These are phyloP conservation scores for Plodia interpunctella DNA, from an alignment of 1,140 invertebrate genomes.

Conservation along the genomic window DNA sequence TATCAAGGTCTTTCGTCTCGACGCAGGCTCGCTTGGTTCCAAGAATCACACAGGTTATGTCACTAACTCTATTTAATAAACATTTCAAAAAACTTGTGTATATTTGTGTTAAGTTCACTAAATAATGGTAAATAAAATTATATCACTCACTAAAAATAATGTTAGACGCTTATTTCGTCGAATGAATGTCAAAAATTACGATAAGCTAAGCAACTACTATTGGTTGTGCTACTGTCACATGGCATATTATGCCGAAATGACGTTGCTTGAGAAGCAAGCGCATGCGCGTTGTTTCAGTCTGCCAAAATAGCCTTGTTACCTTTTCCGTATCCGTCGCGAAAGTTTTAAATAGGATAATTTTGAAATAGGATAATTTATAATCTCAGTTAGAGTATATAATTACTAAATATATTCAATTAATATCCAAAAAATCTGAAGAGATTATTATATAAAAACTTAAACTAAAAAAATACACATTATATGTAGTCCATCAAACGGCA, in stretches of 20 bases:
- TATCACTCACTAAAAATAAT: constrained; percentile 2
- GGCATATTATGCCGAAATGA: constrained; percentile 38
- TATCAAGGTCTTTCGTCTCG: constrained; percentile 76
- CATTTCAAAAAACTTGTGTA: neutral
- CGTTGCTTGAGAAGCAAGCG: constrained; percentile 20
- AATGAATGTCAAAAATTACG: constrained; percentile 45
- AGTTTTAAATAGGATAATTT: no score
- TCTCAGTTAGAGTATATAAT: no score
- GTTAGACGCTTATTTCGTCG: constrained; percentile 20
- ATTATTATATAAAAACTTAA: no score
- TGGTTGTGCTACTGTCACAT: constrained; percentile 50
- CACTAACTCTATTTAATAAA: constrained; percentile 22
- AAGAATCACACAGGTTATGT: constrained; percentile 66
- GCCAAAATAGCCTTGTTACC: no score
- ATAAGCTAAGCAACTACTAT: constrained; percentile 37
- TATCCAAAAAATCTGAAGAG: no score
- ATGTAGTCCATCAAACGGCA: no score
- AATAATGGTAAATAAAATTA: neutral
- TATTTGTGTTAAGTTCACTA: neutral
- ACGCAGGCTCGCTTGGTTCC: constrained; percentile 63
- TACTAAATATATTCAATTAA: no score
- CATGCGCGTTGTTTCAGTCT: constrained; percentile 35
- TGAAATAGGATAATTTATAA: no score
- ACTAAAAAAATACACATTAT: no score
- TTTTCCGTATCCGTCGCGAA: neutral